A percentile compares a stretch with the other conserved stretches of the same genome.
Evolutionary conservation across 2,113 vertebrate species (phyloP).

Genomic region (Dicentrarchus labrax): DNA sequence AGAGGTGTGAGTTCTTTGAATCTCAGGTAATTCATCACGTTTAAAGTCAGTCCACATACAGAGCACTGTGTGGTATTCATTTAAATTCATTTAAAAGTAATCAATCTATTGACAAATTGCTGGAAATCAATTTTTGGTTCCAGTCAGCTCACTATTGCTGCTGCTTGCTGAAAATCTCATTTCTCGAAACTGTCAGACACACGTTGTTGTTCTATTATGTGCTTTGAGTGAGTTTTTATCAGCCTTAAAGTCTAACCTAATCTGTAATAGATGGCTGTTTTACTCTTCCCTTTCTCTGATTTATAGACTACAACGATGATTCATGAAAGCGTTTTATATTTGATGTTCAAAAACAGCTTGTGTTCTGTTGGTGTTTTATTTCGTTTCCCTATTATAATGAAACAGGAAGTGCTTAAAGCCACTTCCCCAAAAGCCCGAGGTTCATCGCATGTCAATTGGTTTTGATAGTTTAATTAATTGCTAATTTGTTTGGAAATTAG

Average conservation of each 20-base stretch:
- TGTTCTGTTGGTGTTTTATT: not conserved
- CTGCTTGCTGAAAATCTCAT: constrained; percentile 3
- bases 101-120: constrained; percentile 41
- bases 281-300: not conserved
- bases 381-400: not conserved
- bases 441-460: not conserved
- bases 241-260: constrained; percentile 9
- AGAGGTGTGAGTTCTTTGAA: constrained; percentile 4
- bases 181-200: not conserved
- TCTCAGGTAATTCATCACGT: constrained; percentile 4
- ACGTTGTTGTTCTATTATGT: not conserved
- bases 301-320: constrained; percentile 4
- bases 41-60: constrained; percentile 7
- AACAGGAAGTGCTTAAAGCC: not conserved
- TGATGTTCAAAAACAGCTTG: constrained; percentile 7
- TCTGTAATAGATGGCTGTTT: constrained; percentile 33
- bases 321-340: not conserved
- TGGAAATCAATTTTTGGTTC: constrained; percentile 2
- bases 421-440: not conserved
- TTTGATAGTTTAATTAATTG: not conserved
- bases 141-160: not conserved
- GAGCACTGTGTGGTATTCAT: constrained; percentile 3
- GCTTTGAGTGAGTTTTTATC: constrained; percentile 9
- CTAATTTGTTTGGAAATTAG: not conserved
- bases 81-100: constrained; percentile 36